Conservation (phyloP, 2,888 invertebrate species). For the Eristalis tenax region DNA sequence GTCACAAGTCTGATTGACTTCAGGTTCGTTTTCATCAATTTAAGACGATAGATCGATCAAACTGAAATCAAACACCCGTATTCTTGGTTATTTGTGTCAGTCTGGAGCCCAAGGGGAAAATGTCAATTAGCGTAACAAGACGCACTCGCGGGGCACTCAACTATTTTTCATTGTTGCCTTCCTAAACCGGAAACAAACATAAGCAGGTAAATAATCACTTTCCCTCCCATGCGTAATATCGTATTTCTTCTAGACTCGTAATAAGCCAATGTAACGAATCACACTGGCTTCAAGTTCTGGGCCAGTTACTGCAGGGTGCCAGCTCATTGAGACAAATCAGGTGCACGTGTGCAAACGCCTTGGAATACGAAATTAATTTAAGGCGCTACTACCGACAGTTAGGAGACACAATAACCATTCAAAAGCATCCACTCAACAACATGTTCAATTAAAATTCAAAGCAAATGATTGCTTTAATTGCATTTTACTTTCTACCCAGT, state of each 20-base stretch:
- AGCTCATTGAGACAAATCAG: neutral
- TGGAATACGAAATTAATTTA: neutral
- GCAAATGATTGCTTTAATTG: neutral
- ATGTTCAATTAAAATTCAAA: constrained; percentile 49
- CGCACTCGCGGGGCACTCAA: neutral
- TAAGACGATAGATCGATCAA: neutral
- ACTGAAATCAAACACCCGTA: neutral
- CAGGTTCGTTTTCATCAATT: neutral
- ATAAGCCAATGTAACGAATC: neutral
- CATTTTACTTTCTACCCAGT: constrained; percentile 36
- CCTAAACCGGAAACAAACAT: neutral
- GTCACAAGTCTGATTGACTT: neutral
- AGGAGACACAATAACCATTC: constrained; percentile 21
- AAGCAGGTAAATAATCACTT: neutral
- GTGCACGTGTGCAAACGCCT: neutral
- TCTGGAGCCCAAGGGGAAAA: neutral
- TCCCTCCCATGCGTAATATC: neutral
- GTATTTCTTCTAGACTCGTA: neutral
- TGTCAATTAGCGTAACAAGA: neutral
- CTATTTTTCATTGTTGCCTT: neutral
- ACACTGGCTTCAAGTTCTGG: neutral
- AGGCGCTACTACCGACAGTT: constrained; percentile 9
- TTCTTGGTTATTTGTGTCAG: neutral
- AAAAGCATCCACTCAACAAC: constrained; percentile 11
- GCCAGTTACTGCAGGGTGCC: neutral